Evolutionary conservation across 2,888 invertebrate species (phyloP).

Genomic region (Cantharis lateralis): DNA sequence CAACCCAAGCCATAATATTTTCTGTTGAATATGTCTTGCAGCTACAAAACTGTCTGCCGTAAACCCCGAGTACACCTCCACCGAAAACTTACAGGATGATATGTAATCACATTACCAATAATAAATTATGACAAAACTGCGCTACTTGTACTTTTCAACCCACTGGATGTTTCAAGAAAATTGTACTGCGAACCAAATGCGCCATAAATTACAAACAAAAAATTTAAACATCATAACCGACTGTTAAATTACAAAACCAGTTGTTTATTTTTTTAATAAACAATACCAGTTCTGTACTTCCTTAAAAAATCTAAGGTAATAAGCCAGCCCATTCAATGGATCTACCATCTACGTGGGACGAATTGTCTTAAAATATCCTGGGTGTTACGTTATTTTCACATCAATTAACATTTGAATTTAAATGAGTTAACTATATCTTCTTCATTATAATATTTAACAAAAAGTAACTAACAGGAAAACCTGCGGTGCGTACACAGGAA

Average conservation of each 20-base stretch:
- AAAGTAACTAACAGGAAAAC: background rate
- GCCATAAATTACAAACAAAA: background rate
- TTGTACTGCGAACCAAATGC: background rate
- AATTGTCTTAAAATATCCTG: background rate
- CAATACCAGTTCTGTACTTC: background rate
- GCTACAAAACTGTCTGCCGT: conserved; percentile 8
- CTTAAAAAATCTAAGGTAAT: background rate
- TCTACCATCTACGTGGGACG: background rate
- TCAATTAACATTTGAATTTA: background rate
- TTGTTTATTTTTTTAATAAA: background rate
- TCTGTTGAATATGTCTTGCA: conserved; percentile 7
- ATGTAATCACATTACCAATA: background rate
- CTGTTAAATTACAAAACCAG: background rate
- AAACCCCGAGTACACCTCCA: background rate
- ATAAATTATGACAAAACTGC: background rate
- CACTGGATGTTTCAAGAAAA: background rate
- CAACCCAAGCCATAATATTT: conserved; percentile 9
- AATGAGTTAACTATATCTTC: background rate
- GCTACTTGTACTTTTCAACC: background rate
- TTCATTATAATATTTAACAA: background rate
- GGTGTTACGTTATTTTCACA: background rate
- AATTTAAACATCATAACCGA: background rate
- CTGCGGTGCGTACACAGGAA: background rate
- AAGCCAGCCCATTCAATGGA: background rate
- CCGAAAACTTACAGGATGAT: background rate